These are phyloP conservation scores for Cabera pusaria DNA, from an alignment of 2,888 invertebrate species.

Conservation along the genomic window DNA sequence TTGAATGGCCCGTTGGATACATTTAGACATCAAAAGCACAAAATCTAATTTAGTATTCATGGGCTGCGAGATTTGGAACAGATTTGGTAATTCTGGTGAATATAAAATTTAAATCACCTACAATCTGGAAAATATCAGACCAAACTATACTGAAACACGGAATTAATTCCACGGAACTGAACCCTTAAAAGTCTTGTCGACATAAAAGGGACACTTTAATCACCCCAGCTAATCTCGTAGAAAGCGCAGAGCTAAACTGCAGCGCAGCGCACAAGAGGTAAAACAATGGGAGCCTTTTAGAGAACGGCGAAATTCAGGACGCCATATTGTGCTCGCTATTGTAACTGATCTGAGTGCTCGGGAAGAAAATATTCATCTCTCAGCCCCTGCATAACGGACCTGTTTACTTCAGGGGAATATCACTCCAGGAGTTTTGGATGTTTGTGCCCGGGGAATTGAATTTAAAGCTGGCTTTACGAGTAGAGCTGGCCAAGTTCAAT, in stretches of 20 bases:
- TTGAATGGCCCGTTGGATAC: conserved; percentile 2
- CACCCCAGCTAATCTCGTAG: conserved; percentile 39
- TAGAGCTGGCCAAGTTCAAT: no score
- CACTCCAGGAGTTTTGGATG: conserved; percentile 8
- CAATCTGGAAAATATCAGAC: no score
- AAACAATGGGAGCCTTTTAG: conserved; percentile 50
- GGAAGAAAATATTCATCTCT: conserved; percentile 49
- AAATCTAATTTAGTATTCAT: no score
- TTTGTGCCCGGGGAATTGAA: conserved; percentile 13
- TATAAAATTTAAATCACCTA: no score
- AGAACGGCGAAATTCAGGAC: conserved; percentile 40
- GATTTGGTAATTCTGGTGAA: no score
- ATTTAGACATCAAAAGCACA: no score
- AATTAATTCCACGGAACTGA: conserved; percentile 1
- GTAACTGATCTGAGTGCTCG: conserved; percentile 35
- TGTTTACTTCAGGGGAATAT: conserved; percentile 28
- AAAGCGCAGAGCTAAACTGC: conserved; percentile 40
- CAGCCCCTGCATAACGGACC: conserved; percentile 27
- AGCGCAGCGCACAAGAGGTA: conserved; percentile 34
- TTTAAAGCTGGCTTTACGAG: neutral
- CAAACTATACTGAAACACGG: neutral
- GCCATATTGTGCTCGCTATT: conserved; percentile 48
- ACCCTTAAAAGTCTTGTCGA: conserved; percentile 1
- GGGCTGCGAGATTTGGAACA: no score
- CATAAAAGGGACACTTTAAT: conserved; percentile 28